Percentiles rank a stretch among this genome's conserved stretches.
Evolutionary conservation across 2,888 invertebrate genomes (phyloP).

Genomic region (Harpalus rufipes): DNA sequence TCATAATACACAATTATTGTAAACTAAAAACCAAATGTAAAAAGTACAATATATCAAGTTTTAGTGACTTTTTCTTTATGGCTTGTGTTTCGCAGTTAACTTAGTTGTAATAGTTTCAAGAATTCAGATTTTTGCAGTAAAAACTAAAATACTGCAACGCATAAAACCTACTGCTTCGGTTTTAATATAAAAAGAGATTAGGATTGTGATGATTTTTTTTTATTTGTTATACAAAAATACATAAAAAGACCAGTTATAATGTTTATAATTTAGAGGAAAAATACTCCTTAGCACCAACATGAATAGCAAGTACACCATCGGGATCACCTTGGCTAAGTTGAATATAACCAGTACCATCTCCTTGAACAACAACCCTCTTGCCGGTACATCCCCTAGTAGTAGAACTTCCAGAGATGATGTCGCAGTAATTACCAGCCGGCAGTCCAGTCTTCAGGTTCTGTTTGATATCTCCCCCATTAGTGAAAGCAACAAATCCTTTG

Average conservation of each 20-base stretch:
- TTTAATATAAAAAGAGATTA: too few species aligned
- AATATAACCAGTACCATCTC: conserved; percentile 81
- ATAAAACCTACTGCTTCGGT: too few species aligned
- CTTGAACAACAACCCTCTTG: conserved; percentile 81
- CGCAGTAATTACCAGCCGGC: conserved; percentile 89
- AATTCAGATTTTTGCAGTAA: too few species aligned
- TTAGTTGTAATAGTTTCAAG: too few species aligned
- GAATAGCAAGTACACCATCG: conserved; percentile 88
- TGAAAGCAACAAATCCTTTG: conserved; percentile 88
- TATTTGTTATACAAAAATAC: too few species aligned
- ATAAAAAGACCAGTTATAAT: background rate
- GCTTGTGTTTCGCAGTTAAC: too few species aligned
- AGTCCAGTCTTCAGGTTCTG: conserved; percentile 82
- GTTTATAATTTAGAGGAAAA: background rate
- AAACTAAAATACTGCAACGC: too few species aligned
- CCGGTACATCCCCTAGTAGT: conserved; percentile 83
- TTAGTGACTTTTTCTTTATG: too few species aligned
- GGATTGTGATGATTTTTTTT: too few species aligned
- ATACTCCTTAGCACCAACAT: conserved; percentile 73
- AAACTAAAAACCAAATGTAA: too few species aligned
- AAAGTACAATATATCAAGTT: too few species aligned
- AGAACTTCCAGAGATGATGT: conserved; percentile 87
- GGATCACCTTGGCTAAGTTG: conserved; percentile 78
- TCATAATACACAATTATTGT: too few species aligned
- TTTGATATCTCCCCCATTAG: conserved; percentile 82